These are phyloP conservation scores for Margaritifera margaritifera DNA, from an alignment of 2,888 invertebrate genomes.

Conservation along the genomic window DNA sequence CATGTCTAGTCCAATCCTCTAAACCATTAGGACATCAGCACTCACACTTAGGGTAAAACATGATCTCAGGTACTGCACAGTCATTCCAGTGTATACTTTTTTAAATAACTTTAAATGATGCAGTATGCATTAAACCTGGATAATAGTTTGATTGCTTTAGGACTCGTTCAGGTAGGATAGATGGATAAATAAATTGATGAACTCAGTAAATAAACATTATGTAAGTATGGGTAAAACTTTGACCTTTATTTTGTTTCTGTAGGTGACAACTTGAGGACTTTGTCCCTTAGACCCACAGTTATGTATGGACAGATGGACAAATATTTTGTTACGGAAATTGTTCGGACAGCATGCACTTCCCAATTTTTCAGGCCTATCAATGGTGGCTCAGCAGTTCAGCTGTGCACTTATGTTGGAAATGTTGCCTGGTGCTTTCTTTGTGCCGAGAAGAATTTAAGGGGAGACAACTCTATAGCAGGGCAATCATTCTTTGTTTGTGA, in stretches of 20 bases:
- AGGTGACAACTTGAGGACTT: slow-evolving; percentile 72
- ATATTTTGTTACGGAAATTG: slow-evolving; percentile 74
- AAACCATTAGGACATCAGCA: no score
- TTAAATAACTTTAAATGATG: no score
- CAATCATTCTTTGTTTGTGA: slow-evolving; percentile 78
- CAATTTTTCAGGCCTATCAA: slow-evolving; percentile 75
- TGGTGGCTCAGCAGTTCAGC: slow-evolving; percentile 75
- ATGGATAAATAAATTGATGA: no score
- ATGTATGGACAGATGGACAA: slow-evolving; percentile 79
- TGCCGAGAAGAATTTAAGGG: slow-evolving; percentile 76
- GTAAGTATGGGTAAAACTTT: no score
- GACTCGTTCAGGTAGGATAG: no score
- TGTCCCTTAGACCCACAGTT: slow-evolving; percentile 77
- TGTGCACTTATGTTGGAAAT: slow-evolving; percentile 74
- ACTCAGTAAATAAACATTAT: no score
- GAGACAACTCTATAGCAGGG: slow-evolving; percentile 70
- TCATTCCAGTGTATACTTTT: no score
- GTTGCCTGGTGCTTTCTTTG: slow-evolving; percentile 79
- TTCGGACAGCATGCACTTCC: slow-evolving; percentile 74
- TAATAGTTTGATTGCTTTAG: no score
- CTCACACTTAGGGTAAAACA: no score
- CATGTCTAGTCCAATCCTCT: no score
- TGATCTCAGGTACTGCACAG: no score
- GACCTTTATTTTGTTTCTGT: slow-evolving; percentile 6
- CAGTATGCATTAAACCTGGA: no score